phyloP scores from a whole-genome alignment of 1,140 invertebrate genomes.

The Cephus cinctus region DNA sequence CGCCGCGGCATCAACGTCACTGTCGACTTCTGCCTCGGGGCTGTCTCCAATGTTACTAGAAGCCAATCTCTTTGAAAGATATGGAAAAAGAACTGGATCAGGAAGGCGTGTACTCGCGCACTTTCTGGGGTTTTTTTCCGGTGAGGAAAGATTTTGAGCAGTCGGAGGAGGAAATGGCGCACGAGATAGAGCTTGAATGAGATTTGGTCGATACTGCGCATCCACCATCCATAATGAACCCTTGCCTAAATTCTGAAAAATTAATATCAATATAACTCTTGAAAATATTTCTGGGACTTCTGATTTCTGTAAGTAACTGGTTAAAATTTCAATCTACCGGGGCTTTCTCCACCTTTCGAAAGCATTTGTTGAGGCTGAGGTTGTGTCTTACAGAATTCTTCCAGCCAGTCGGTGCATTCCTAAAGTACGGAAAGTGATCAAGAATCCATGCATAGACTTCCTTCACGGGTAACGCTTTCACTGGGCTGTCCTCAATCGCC shows the following conservation, averaged over 20 bases:
- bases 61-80: slow-evolving; percentile 68
- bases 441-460: slow-evolving; percentile 99
- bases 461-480: slow-evolving; percentile 88
- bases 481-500: slow-evolving; percentile 90
- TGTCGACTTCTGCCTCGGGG: slow-evolving; percentile 58
- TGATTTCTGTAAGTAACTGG: background rate
- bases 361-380: slow-evolving; percentile 94
- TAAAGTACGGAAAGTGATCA: slow-evolving; percentile 95
- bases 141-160: slow-evolving; percentile 42
- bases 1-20: slow-evolving; percentile 76
- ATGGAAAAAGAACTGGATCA: slow-evolving; percentile 77
- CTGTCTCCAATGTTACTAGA: slow-evolving; percentile 54
- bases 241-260: slow-evolving; percentile 82
- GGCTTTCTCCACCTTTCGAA: slow-evolving; percentile 92
- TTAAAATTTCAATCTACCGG: slow-evolving; percentile 61
- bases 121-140: slow-evolving; percentile 43
- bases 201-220: slow-evolving; percentile 80
- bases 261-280: slow-evolving; percentile 9
- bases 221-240: slow-evolving; percentile 95
- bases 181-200: slow-evolving; percentile 80
- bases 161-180: slow-evolving; percentile 79
- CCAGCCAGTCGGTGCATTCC: slow-evolving; percentile 94
- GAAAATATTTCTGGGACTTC: too few relatives aligned
- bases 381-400: slow-evolving; percentile 97
- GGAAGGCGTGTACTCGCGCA: slow-evolving; percentile 55